Conservation (phyloP, 2,797 vertebrate genomes). For the Macroramphosus scolopax region DNA sequence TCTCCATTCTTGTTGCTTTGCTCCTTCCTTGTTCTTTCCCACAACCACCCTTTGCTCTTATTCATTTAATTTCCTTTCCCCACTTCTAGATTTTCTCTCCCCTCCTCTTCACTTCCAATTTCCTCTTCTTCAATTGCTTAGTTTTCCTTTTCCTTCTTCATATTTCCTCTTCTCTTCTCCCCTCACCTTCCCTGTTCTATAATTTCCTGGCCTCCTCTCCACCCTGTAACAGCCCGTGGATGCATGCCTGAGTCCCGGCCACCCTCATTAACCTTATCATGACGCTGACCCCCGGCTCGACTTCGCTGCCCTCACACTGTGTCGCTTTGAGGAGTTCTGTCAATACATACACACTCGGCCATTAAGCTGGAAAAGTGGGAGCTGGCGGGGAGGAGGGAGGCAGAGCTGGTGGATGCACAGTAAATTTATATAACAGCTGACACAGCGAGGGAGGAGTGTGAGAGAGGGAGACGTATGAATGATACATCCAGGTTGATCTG, state of each 20-base stretch:
- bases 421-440: constrained; percentile 58
- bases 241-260: constrained; percentile 60
- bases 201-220: constrained; percentile 15
- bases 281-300: constrained; percentile 58
- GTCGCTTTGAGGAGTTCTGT: constrained; percentile 56
- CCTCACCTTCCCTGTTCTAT: too few species aligned
- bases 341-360: constrained; percentile 64
- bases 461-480: constrained; percentile 44
- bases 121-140: too few species aligned
- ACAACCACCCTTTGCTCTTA: background rate
- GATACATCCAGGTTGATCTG: constrained; percentile 63
- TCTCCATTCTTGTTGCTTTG: too few species aligned
- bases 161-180: constrained; percentile 1
- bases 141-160: background rate
- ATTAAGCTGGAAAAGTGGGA: constrained; percentile 56
- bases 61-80: background rate
- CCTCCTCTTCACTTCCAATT: too few species aligned
- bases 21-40: background rate
- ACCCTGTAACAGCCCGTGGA: constrained; percentile 44
- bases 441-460: constrained; percentile 32
- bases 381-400: constrained; percentile 19
- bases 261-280: constrained; percentile 74
- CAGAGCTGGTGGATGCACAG: constrained; percentile 34
- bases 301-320: constrained; percentile 42
- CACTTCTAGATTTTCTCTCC: too few species aligned